phyloP scores from a whole-genome alignment of 2,888 invertebrate species.

The Digitonthophagus gazella region DNA sequence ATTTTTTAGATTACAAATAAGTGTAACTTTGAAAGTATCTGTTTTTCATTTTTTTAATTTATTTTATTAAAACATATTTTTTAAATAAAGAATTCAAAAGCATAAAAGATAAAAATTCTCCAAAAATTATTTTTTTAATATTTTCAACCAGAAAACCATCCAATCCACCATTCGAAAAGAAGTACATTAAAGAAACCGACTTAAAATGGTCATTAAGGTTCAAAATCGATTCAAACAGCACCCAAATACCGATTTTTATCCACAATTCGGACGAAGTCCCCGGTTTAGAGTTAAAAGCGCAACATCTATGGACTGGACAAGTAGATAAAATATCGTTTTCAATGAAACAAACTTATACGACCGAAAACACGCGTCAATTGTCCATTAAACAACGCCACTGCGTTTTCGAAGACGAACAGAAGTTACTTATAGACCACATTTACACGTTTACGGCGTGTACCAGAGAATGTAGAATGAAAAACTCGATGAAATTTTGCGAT shows the following conservation, averaged over 20 bases:
- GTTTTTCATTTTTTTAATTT: no score
- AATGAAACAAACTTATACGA: slow-evolving; percentile 75
- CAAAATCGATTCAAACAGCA: no score
- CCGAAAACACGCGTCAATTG: slow-evolving; percentile 69
- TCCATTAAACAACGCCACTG: slow-evolving; percentile 68
- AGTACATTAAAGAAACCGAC: slow-evolving; percentile 66
- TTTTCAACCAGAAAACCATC: no score
- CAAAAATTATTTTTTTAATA: no score
- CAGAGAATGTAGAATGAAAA: slow-evolving; percentile 70
- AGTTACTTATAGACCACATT: slow-evolving; percentile 55
- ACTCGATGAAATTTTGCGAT: slow-evolving; percentile 61
- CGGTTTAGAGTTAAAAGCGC: slow-evolving; percentile 65
- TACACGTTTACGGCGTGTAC: slow-evolving; percentile 75
- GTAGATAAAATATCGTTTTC: slow-evolving; percentile 65
- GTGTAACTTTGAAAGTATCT: no score
- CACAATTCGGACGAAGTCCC: slow-evolving; percentile 70
- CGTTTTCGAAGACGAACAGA: slow-evolving; percentile 67
- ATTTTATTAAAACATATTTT: no score
- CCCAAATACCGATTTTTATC: slow-evolving; percentile 60
- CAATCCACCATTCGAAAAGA: slow-evolving; percentile 52
- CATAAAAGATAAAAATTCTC: no score
- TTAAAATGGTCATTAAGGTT: slow-evolving; percentile 64
- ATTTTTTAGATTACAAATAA: no score
- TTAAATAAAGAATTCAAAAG: no score
- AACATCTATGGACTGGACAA: slow-evolving; percentile 66